Conservation (phyloP, 2,113 vertebrate genomes). For the Poeciliopsis turrubarensis region DNA sequence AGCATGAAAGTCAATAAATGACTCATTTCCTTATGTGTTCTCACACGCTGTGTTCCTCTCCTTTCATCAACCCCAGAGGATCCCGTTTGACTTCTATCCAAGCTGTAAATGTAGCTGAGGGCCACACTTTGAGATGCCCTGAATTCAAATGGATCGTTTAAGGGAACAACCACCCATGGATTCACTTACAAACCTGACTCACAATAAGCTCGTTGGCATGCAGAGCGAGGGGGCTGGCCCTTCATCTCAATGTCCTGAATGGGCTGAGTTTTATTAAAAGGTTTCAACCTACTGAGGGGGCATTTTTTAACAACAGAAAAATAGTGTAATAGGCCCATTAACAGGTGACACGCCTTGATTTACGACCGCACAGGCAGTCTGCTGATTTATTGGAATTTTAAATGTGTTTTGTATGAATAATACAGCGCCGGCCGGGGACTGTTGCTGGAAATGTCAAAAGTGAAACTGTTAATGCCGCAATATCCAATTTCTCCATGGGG, state of each 20-base stretch:
- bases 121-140: slow-evolving; percentile 40
- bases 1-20: slow-evolving; percentile 48
- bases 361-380: neutral
- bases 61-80: slow-evolving; percentile 49
- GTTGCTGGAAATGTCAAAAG: slow-evolving; percentile 49
- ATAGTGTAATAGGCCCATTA: slow-evolving; percentile 42
- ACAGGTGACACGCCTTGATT: slow-evolving; percentile 28
- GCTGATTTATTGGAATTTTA: neutral
- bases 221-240: slow-evolving; percentile 28
- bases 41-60: slow-evolving; percentile 32
- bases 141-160: slow-evolving; percentile 56
- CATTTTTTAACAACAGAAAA: slow-evolving; percentile 33
- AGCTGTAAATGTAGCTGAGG: slow-evolving; percentile 52
- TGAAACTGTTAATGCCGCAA: slow-evolving; percentile 49
- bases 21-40: slow-evolving; percentile 47
- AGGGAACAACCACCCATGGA: slow-evolving; percentile 46
- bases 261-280: slow-evolving; percentile 57
- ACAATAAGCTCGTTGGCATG: slow-evolving; percentile 58
- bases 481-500: slow-evolving; percentile 27
- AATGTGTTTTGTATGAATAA: slow-evolving; percentile 22
- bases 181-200: slow-evolving; percentile 47
- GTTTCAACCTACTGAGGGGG: slow-evolving; percentile 21
- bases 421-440: slow-evolving; percentile 4
- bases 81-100: slow-evolving; percentile 53
- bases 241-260: slow-evolving; percentile 27